phyloP scores from a whole-genome alignment of 2,113 vertebrate species.

The Hiodon tergisus region DNA sequence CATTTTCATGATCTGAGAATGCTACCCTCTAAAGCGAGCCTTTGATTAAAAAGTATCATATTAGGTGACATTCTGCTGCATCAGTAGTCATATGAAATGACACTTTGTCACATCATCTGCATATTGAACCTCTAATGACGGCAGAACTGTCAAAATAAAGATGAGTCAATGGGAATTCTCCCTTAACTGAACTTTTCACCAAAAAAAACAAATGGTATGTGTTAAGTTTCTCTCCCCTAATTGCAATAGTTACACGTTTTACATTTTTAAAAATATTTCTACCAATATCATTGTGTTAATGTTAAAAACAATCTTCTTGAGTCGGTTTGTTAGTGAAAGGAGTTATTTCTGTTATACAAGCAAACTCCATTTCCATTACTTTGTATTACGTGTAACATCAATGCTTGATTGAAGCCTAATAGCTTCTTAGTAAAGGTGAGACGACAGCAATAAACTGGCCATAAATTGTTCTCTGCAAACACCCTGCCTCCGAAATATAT shows the following conservation, averaged over 20 bases:
- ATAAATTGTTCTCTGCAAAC: neutral
- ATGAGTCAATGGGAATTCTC: neutral
- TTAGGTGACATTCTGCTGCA: conserved; percentile 31
- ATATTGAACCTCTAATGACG: conserved; percentile 28
- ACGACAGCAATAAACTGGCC: no score
- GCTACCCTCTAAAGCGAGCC: conserved; percentile 24
- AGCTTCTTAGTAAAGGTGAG: no score
- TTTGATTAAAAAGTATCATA: conserved; percentile 35
- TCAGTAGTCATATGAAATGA: conserved; percentile 31
- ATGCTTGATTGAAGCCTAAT: no score
- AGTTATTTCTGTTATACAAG: no score
- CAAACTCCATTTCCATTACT: no score
- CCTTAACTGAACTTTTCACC: conserved; percentile 3
- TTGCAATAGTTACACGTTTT: no score
- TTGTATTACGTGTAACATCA: no score
- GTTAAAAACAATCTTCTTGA: no score
- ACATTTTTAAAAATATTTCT: no score
- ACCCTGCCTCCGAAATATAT: neutral
- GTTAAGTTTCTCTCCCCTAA: no score
- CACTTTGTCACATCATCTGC: conserved; percentile 26
- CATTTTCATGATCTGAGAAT: conserved; percentile 24
- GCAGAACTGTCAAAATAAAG: conserved; percentile 20
- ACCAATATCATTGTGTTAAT: no score
- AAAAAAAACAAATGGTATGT: neutral
- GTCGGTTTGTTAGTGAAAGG: no score